These are phyloP conservation scores for Lacerta agilis DNA, from an alignment of 2,797 vertebrate species.

Conservation along the genomic window DNA sequence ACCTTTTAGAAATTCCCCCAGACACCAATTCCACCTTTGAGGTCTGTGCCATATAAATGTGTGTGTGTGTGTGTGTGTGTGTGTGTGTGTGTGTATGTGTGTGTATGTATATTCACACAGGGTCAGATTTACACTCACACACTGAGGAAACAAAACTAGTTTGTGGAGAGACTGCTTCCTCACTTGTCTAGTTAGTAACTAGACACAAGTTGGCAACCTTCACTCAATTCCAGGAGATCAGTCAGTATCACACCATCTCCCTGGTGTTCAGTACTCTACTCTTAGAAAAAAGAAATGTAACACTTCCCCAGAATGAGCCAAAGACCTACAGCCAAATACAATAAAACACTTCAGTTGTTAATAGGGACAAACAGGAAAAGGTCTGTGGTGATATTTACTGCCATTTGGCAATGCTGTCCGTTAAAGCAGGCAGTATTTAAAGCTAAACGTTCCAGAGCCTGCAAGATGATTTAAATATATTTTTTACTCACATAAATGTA, in stretches of 20 bases:
- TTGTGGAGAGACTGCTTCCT: not conserved
- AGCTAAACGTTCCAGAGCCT: not conserved
- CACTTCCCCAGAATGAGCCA: not conserved
- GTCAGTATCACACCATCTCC: not conserved
- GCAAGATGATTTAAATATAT: not conserved
- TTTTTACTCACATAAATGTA: not conserved
- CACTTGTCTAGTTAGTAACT: not conserved
- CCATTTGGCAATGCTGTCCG: not conserved
- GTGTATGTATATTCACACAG: not conserved
- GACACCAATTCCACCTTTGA: no score
- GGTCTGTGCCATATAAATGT: not conserved
- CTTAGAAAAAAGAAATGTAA: not conserved
- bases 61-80: no score
- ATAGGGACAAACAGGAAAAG: not conserved
- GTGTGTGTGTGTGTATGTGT: no score
- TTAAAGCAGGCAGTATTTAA: slow-evolving; percentile 21
- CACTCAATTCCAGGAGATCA: not conserved
- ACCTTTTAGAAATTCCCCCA: no score
- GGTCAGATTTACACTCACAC: not conserved
- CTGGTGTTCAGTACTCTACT: not conserved
- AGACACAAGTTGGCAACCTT: not conserved
- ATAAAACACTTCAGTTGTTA: not conserved
- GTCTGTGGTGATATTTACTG: not conserved
- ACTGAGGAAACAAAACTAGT: not conserved
- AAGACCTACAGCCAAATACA: not conserved